Evolutionary conservation across 2,113 vertebrate genomes (phyloP), one percentile per base, ranked within the genome.

Genomic region (Anoplopoma fimbria): DNA sequence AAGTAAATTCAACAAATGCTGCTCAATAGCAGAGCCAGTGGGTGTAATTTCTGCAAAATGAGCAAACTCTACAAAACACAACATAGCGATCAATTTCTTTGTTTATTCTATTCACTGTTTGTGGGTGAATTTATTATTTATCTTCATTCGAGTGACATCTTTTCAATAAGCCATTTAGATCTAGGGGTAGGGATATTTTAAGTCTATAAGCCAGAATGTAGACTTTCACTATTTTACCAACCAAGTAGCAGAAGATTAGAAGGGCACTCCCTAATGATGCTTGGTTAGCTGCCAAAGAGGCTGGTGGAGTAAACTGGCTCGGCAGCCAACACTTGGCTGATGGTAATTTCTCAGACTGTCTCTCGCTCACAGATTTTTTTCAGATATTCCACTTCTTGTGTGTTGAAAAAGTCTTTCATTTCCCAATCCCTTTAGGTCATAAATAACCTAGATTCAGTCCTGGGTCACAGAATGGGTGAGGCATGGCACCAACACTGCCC

Each of bases 391-490:
- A 69, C 31, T 55, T 45, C 34, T 45, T 75, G 4, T 31, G 6
- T 0, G 2, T 45, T 42, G n/a, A 69, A 72, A 53, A 33, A 58
- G 42, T 64, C 33, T 69, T 80, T 77, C 0, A 74, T 75, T 67
- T 63, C 29, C 12, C 2, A 23, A 27, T 47, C 75, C 63, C 69
- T 78, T 36, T 19, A 34, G 61, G 53, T 79, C 58, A 40, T 75
- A 60, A 47, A 27, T 79, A 82, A 84, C 58, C 82, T 60, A 69
- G 25, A 81, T 75, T 36, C 55, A 42, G 61, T 63, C 36, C 6
- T 53, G 29, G 38, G 55, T 17, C n/a, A 40, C 29, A 69, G 53
- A 45, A 3, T 29, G 3, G 33, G 55, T 67, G 45, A 21, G 33
- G 34, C 51, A 60, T 65, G 25, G 25, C 51, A 47, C 29, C 7